phyloP scores from a whole-genome alignment of 2,113 vertebrate genomes.

The Zosterops borbonicus region DNA sequence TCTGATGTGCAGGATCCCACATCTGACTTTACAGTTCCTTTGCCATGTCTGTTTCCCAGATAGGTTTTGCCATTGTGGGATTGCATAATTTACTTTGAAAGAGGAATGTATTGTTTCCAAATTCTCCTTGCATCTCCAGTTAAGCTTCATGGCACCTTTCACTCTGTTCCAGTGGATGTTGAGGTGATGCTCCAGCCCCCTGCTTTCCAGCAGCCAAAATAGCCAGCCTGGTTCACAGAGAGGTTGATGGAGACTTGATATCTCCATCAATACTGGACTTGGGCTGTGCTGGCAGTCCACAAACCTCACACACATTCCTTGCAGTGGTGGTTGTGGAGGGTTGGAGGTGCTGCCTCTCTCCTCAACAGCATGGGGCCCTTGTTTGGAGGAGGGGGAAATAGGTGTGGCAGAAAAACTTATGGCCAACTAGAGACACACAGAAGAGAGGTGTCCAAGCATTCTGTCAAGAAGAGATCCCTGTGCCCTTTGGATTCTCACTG shows the following conservation, averaged over 20 bases:
- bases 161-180: background rate
- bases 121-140: background rate
- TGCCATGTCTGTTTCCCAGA: background rate
- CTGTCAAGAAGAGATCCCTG: background rate
- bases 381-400: background rate
- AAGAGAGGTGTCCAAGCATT: background rate
- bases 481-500: background rate
- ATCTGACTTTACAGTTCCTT: background rate
- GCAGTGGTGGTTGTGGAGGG: background rate
- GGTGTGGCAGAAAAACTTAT: background rate
- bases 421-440: fast-evolving
- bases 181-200: background rate
- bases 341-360: background rate
- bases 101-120: background rate
- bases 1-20: background rate
- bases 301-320: background rate
- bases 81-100: background rate
- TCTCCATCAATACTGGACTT: background rate
- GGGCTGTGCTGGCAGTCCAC: background rate
- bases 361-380: background rate
- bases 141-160: background rate
- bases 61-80: background rate
- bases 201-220: background rate
- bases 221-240: background rate
- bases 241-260: background rate